Percentiles rank a stretch among this genome's conserved stretches.
These are phyloP conservation scores for Camponotus pennsylvanicus DNA, from an alignment of 1,140 invertebrate genomes.

Conservation along the genomic window DNA sequence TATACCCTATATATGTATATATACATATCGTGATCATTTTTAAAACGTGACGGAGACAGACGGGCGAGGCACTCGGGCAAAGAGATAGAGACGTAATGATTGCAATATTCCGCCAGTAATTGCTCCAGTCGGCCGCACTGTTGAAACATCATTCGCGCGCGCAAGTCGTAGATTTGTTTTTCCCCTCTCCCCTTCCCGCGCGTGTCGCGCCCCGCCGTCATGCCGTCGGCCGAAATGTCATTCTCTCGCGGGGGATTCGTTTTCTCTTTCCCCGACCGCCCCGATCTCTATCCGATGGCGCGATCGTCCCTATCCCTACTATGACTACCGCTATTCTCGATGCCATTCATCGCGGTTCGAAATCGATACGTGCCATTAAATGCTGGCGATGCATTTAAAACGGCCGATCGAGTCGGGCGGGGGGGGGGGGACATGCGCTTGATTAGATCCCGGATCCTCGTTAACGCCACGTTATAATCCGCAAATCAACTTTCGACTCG, in stretches of 20 bases:
- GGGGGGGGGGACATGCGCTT: slow-evolving; percentile 17
- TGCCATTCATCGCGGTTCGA: slow-evolving; percentile 70
- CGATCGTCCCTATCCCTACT: not conserved
- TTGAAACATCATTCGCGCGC: slow-evolving; percentile 74
- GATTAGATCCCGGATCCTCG: slow-evolving; percentile 63
- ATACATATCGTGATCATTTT: slow-evolving; percentile 66
- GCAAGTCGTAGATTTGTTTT: slow-evolving; percentile 74
- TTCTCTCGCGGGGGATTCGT: slow-evolving; percentile 56
- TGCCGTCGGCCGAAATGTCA: slow-evolving; percentile 65
- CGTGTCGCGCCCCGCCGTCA: slow-evolving; percentile 56
- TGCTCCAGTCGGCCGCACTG: slow-evolving; percentile 73
- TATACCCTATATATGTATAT: too few species aligned
- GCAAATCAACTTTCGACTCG: slow-evolving; percentile 35
- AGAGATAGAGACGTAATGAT: slow-evolving; percentile 74
- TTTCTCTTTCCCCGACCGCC: slow-evolving; percentile 35
- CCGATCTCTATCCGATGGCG: slow-evolving; percentile 41
- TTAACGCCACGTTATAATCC: slow-evolving; percentile 54
- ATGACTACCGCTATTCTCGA: slow-evolving; percentile 15
- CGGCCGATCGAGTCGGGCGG: slow-evolving; percentile 26
- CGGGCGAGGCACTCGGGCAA: slow-evolving; percentile 29
- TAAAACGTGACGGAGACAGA: slow-evolving; percentile 54
- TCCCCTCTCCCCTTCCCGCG: slow-evolving; percentile 39
- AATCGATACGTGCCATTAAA: slow-evolving; percentile 73
- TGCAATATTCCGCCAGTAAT: slow-evolving; percentile 74
- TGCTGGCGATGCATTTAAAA: slow-evolving; percentile 67